phyloP scores from a whole-genome alignment of 2,113 vertebrate species.

The Rhea pennata region DNA sequence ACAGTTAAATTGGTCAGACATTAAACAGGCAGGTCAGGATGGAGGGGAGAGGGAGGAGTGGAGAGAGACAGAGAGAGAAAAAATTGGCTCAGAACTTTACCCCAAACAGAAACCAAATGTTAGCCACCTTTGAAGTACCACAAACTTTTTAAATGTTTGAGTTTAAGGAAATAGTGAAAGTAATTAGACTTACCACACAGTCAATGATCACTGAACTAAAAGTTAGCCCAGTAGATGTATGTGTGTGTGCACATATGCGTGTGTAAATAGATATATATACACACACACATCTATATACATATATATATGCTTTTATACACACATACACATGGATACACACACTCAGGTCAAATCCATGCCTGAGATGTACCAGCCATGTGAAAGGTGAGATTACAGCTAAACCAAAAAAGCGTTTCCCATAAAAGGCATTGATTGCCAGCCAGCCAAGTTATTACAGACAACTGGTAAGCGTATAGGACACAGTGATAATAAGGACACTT shows the following conservation, averaged over 20 bases:
- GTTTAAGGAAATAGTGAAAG: neutral
- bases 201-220: neutral
- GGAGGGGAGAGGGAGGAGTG: neutral
- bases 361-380: neutral
- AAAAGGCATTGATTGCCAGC: neutral
- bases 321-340: neutral
- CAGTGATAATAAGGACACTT: neutral
- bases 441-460: neutral
- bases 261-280: neutral
- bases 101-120: constrained; percentile 45
- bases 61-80: neutral
- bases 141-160: neutral
- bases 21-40: neutral
- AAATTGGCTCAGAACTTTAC: neutral
- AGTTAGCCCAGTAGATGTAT: neutral
- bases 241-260: neutral
- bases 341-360: neutral
- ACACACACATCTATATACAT: neutral
- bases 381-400: neutral
- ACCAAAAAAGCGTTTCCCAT: neutral
- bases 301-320: neutral
- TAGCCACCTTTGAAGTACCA: neutral
- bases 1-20: neutral
- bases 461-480: neutral
- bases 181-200: neutral